Evolutionary conservation across 2,888 invertebrate species (phyloP).

Genomic region (Zygogramma bicolorata): DNA sequence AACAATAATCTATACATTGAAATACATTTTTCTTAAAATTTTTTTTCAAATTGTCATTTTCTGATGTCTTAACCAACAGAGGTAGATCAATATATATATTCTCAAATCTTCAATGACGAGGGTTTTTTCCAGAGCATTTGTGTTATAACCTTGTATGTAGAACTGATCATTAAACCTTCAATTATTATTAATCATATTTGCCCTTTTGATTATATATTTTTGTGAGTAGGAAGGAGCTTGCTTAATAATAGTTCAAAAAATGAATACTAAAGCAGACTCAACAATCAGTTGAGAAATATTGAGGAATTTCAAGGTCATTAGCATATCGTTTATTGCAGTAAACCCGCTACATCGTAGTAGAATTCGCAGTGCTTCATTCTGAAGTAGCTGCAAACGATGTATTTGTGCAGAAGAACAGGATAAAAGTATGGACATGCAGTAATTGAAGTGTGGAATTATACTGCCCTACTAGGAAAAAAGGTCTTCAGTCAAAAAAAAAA

Average conservation of each 20-base stretch:
- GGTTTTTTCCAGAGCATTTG: constrained; percentile 12
- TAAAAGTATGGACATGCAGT: too few relatives aligned
- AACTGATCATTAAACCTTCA: constrained; percentile 2
- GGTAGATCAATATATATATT: constrained; percentile 3
- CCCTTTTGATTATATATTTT: constrained; percentile 14
- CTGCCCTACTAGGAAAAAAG: too few relatives aligned
- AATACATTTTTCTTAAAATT: not conserved
- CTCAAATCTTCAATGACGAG: constrained; percentile 9
- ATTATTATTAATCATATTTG: constrained; percentile 5
- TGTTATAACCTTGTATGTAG: not conserved
- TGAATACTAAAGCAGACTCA: constrained; percentile 10
- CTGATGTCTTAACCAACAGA: not conserved
- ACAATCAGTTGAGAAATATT: constrained; percentile 7
- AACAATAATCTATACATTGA: too few relatives aligned
- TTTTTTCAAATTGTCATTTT: not conserved
- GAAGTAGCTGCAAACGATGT: constrained; percentile 15
- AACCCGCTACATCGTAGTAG: constrained; percentile 7
- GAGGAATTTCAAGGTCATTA: not conserved
- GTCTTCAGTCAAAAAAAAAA: too few relatives aligned
- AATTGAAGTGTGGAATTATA: too few relatives aligned
- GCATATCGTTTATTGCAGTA: not conserved
- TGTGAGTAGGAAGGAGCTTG: constrained; percentile 15
- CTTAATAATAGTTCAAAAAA: constrained; percentile 9
- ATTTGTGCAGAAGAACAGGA: not conserved
- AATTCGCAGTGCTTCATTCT: constrained; percentile 18